A percentile compares a stretch with the other conserved stretches of the same genome.
phyloP scores from a whole-genome alignment of 2,113 vertebrate species.

The Raja brachyura region DNA sequence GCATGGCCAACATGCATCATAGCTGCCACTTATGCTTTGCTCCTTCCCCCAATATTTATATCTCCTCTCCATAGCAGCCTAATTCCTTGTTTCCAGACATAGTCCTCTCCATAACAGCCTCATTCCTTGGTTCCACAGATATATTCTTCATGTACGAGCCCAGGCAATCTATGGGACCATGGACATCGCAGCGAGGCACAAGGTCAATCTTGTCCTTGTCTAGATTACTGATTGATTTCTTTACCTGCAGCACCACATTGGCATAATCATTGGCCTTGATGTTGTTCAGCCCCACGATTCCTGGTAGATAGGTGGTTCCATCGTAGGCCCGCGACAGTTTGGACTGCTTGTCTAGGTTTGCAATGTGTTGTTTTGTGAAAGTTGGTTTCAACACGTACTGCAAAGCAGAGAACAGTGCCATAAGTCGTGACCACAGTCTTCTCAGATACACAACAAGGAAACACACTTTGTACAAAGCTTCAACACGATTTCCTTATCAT shows the following conservation, averaged over 20 bases:
- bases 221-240: background rate
- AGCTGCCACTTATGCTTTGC: background rate
- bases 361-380: constrained; percentile 84
- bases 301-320: constrained; percentile 93
- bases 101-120: background rate
- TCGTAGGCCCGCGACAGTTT: constrained; percentile 89
- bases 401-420: constrained; percentile 38
- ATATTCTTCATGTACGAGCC: background rate
- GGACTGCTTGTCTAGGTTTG: constrained; percentile 85
- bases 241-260: constrained; percentile 89
- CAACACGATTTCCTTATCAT: background rate
- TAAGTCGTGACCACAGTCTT: too few species aligned
- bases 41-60: background rate
- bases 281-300: constrained; percentile 94
- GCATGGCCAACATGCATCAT: background rate
- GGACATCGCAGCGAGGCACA: too few species aligned
- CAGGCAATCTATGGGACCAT: background rate
- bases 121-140: background rate
- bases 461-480: background rate
- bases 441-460: background rate
- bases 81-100: background rate
- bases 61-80: background rate
- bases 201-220: background rate
- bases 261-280: constrained; percentile 98
- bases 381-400: constrained; percentile 95